Evolutionary conservation across 2,797 vertebrate species (phyloP).

Genomic region (Octomys mimax): DNA sequence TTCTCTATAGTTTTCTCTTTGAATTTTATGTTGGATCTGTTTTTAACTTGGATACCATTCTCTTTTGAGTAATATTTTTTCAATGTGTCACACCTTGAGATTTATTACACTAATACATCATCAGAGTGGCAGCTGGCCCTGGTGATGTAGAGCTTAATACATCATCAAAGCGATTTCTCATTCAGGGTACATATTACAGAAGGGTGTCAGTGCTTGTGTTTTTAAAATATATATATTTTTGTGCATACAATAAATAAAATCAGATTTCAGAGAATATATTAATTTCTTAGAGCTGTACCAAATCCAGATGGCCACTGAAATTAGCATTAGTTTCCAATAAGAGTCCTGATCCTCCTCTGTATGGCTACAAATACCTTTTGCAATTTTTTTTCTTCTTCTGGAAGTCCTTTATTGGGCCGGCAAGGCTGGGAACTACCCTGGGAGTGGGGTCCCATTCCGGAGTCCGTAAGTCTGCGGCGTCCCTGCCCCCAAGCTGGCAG

Average conservation of each 20-base stretch:
- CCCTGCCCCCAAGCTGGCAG: not conserved
- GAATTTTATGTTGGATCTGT: slow-evolving; percentile 74
- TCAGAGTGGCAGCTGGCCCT: slow-evolving; percentile 81
- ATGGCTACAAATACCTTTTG: not conserved
- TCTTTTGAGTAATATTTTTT: slow-evolving; percentile 84
- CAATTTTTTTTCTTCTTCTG: not conserved
- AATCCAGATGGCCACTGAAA: not conserved
- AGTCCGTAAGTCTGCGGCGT: not conserved
- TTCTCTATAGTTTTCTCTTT: slow-evolving; percentile 69
- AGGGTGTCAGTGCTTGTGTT: slow-evolving; percentile 63
- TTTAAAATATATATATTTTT: not conserved
- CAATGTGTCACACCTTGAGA: slow-evolving; percentile 80
- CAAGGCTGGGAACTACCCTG: slow-evolving; percentile 53
- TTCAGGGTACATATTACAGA: slow-evolving; percentile 78
- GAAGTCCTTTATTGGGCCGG: slow-evolving; percentile 80
- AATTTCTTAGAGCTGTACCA: slow-evolving; percentile 31
- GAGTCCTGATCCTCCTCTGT: not conserved
- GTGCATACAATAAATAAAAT: slow-evolving; percentile 52
- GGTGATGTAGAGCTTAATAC: slow-evolving; percentile 87
- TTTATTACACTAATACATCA: slow-evolving; percentile 87
- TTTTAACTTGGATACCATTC: slow-evolving; percentile 78
- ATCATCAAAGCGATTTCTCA: slow-evolving; percentile 85
- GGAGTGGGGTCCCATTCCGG: not conserved
- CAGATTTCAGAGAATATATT: slow-evolving; percentile 17
- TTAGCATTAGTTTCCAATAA: not conserved